phyloP scores from a whole-genome alignment of 2,888 invertebrate genomes.

The Willowsia nigromaculata region DNA sequence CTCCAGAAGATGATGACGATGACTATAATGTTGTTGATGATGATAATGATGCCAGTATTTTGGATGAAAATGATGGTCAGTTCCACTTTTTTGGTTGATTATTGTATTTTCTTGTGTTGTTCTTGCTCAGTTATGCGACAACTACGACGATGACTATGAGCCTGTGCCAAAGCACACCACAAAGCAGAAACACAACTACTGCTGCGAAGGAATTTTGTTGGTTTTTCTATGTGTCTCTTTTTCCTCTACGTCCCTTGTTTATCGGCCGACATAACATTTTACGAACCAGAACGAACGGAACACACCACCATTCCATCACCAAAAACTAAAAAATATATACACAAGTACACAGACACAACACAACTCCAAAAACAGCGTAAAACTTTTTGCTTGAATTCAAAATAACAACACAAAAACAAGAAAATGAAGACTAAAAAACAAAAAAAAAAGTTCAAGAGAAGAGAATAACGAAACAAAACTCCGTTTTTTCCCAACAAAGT shows the following conservation, averaged over 20 bases:
- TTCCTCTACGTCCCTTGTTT: constrained; percentile 71
- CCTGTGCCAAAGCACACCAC: constrained; percentile 41
- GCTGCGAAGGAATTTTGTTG: constrained; percentile 45
- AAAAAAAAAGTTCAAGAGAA: constrained; percentile 42
- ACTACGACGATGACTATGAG: constrained; percentile 32
- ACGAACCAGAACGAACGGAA: constrained; percentile 76
- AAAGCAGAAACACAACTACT: constrained; percentile 35
- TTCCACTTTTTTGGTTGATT: constrained; percentile 67
- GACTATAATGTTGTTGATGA: constrained; percentile 43
- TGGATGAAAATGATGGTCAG: constrained; percentile 68
- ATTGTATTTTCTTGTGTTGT: constrained; percentile 67
- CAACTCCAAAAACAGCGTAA: constrained; percentile 37
- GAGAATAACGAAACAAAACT: constrained; percentile 48
- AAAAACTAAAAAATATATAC: constrained; percentile 58
- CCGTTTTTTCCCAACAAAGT: constrained; percentile 24
- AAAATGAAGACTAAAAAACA: constrained; percentile 41
- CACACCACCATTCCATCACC: constrained; percentile 66
- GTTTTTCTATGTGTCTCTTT: constrained; percentile 55
- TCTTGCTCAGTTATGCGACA: constrained; percentile 50
- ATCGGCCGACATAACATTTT: constrained; percentile 76
- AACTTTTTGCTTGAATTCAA: constrained; percentile 44
- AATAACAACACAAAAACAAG: constrained; percentile 37
- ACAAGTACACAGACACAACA: constrained; percentile 1
- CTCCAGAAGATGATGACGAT: constrained; percentile 34
- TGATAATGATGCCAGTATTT: constrained; percentile 58